These are phyloP conservation scores for Notechis scutatus DNA, from an alignment of 2,113 vertebrate genomes.

Conservation along the genomic window DNA sequence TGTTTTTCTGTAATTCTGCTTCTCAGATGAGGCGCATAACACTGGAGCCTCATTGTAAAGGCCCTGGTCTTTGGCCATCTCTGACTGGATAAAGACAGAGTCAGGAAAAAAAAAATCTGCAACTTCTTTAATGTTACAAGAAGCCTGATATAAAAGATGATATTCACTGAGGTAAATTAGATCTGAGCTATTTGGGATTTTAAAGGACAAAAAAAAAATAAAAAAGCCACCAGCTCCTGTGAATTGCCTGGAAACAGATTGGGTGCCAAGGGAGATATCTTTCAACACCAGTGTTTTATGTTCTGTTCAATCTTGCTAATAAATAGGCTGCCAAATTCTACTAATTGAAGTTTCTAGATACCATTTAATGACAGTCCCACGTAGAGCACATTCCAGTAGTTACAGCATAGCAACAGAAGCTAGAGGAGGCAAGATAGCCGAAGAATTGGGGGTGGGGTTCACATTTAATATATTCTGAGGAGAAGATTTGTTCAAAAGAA, in stretches of 20 bases:
- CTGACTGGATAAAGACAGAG: background rate
- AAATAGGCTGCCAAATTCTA: background rate
- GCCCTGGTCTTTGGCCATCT: background rate
- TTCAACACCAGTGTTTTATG: background rate
- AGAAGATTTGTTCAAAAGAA: background rate
- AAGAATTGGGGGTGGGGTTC: background rate
- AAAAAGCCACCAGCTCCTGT: background rate
- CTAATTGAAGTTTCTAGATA: slow-evolving; percentile 1
- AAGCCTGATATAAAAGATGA: background rate
- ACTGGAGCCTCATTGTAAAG: background rate
- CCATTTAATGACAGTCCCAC: background rate
- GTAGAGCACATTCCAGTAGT: background rate
- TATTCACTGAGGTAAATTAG: background rate
- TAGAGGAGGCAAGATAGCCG: background rate
- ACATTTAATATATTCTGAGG: background rate
- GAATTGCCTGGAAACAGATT: background rate
- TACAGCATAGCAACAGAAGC: background rate
- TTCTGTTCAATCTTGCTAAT: background rate
- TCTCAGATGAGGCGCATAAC: background rate
- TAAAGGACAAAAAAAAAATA: background rate
- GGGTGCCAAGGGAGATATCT: background rate
- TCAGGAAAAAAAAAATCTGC: too few species aligned
- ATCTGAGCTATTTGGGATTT: background rate
- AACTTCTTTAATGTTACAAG: background rate
- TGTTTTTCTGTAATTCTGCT: background rate